Evolutionary conservation across 2,113 vertebrate genomes (phyloP).

Genomic region (Cromileptes altivelis): DNA sequence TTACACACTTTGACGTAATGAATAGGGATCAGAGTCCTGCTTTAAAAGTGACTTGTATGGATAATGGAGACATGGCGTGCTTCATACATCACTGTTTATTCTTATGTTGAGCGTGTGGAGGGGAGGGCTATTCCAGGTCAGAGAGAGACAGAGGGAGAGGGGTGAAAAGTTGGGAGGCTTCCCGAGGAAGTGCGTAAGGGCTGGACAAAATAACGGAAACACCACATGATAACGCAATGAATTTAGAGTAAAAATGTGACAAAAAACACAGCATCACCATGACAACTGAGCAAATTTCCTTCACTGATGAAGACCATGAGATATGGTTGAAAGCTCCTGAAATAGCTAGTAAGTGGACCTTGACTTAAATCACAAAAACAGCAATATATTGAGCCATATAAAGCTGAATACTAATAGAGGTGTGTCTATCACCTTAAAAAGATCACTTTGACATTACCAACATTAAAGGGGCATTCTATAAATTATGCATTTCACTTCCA

Average conservation of each 20-base stretch:
- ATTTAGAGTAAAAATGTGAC: not conserved
- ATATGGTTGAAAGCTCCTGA: not conserved
- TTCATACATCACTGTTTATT: conserved; percentile 69
- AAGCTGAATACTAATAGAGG: not conserved
- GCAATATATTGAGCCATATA: not conserved
- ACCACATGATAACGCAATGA: not conserved
- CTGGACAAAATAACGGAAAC: not conserved
- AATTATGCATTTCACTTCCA: not conserved
- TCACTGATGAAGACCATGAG: not conserved
- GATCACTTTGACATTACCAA: not conserved
- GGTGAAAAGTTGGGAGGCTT: not conserved
- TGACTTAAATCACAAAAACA: not conserved
- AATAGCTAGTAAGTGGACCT: not conserved
- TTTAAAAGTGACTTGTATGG: conserved; percentile 55
- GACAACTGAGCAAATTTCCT: not conserved
- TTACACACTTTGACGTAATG: conserved; percentile 78
- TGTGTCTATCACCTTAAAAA: not conserved
- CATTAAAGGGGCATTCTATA: not conserved
- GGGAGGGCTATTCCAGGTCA: conserved; percentile 38
- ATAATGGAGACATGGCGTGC: conserved; percentile 55
- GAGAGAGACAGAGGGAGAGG: not conserved
- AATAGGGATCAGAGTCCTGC: conserved; percentile 67
- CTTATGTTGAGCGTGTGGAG: conserved; percentile 22
- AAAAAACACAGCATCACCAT: not conserved
- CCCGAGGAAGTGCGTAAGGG: not conserved